Base-by-base conservation (phyloP, 1,140 invertebrate species). In the Cryptotermes secundus region DNA sequence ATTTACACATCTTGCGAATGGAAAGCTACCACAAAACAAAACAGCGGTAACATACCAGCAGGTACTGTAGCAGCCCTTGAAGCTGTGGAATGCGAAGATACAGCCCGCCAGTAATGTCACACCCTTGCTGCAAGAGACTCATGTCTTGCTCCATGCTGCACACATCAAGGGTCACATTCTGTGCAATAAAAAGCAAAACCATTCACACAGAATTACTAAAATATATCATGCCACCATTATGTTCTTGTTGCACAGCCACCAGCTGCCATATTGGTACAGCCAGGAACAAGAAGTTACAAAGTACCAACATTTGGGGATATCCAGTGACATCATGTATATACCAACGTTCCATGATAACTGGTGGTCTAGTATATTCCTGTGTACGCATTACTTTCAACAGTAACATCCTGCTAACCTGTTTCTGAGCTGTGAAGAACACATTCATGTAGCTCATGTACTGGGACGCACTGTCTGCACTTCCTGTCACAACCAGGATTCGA, bases 371-470 rank as follows among this genome's bases (percentile, higher is more conserved):
- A 59, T 59, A 7, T 7, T 59, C 53, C 53, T 59, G 19, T 22
- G 1, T 14, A 42, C 16, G 38, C 9, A 42, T 12, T 42, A 42
- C 38, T 42, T 12, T 42, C 38, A 42, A 42, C 3, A 42, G 38
- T 42, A 42, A 42, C 38, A 42, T 12, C 9, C 38, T 42, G 38
- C 16, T n/a, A n/a, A 94, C 93, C 90, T 94, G 92, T 91, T 96
- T 96, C 87, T 96, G 97, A 65, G 98, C 97, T 38, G 98, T 98
- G 87, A 99, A 99, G 88, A 99, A 99, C 34, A 97, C 95, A 91
- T 99, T 99, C 97, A 99, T 99, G 87, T 98, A 98, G 89, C 98
- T 98, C 94, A 99, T 99, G 88, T 99, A 99, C 87, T 99, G 98
- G 0, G 96, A 95, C 0, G 97, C 95, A 34, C 95, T 96, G 89